Evolutionary conservation across 2,888 invertebrate genomes (phyloP), one percentile per base, ranked within the genome.

Genomic region (Chrysolina oricalcia): DNA sequence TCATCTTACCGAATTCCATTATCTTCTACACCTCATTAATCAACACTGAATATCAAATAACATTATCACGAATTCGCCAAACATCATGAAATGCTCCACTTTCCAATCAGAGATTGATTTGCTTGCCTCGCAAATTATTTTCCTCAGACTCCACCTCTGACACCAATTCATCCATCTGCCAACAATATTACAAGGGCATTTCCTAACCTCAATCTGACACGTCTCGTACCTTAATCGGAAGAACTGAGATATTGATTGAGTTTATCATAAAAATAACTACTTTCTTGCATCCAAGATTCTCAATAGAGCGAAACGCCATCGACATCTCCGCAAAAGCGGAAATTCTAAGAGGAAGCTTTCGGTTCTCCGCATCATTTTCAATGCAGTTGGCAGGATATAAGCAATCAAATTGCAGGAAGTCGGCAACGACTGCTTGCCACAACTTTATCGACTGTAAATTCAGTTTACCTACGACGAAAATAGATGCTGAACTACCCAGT

Each of bases 321-420:
- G 21, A 53, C 53, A 53, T 53, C 27, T 50, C 50, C 69, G 56
- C 43, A 46, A 27, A 17, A n/a, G 35, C 69, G 72, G 75, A 72
- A 72, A 70, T 75, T 75, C 56, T 40, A 35, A 40, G 15, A 70
- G 75, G 75, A 75, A 72, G 71, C 64, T 48, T 75, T 56, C 70
- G 69, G 69, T 21, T 50, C 27, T 50, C 72, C 72, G 41, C 65
- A 72, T 62, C 69, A 75, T 72, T 72, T 69, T 63, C 65, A 59
- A 65, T 70, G 70, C 46, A 70, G 63, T 70, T 50, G 35, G 41
- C 35, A 68, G 75, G 75, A 75, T 72, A 75, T 75, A 72, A 72
- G 65, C 72, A 72, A 75, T 75, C 72, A 70, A 70, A 75, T 56
- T 66, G 40, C 72, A 72, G 72, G 72, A 72, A 70, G 27, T 35